A percentile compares a stretch with the other conserved stretches of the same genome.
phyloP scores from a whole-genome alignment of 2,888 invertebrate genomes.

The Cataglyphis rosenhaueri region DNA sequence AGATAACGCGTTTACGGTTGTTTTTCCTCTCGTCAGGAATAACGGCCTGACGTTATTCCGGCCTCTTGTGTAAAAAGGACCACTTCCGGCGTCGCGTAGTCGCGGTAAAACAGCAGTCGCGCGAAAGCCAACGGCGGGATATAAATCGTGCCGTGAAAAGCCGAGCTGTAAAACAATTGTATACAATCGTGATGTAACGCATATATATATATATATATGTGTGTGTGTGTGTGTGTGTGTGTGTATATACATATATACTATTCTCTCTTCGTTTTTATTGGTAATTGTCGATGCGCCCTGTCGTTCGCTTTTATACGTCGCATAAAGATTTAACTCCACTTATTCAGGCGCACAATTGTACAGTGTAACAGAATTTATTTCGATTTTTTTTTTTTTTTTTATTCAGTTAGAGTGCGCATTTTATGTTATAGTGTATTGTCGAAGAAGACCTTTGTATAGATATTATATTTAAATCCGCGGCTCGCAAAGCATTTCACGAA shows the following conservation, averaged over 20 bases:
- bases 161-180: constrained; percentile 51
- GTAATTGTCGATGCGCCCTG: constrained; percentile 41
- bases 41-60: constrained; percentile 50
- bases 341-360: background rate
- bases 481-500: background rate
- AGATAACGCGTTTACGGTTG: constrained; percentile 40
- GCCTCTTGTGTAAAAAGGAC: constrained; percentile 37
- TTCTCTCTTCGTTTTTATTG: constrained; percentile 26
- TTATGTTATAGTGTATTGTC: background rate
- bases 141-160: constrained; percentile 39
- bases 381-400: background rate
- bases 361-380: constrained; percentile 1
- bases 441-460: background rate
- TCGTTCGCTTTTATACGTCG: constrained; percentile 31
- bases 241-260: background rate
- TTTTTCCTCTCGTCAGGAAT: constrained; percentile 33
- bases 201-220: background rate
- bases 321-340: constrained; percentile 11
- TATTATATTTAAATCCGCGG: background rate
- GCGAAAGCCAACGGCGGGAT: constrained; percentile 38
- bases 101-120: constrained; percentile 33
- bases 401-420: background rate
- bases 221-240: background rate
- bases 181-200: constrained; percentile 28
- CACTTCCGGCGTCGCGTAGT: constrained; percentile 36